Base-by-base conservation (phyloP, 2,113 vertebrate species). In the Psammodynastes pulverulentus region DNA sequence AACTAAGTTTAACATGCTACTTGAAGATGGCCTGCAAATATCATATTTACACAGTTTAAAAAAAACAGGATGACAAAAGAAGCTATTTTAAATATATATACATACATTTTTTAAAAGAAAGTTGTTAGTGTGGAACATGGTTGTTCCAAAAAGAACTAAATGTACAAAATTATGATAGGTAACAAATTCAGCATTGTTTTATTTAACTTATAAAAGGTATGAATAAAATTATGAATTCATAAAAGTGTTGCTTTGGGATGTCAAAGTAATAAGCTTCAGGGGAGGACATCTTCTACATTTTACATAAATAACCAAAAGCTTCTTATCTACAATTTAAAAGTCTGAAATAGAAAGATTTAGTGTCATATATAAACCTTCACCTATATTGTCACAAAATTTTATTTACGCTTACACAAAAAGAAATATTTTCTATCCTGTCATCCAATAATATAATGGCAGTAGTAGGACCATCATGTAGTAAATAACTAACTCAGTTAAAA, bases 181-280 rank as follows among this genome's bases (percentile, higher is more conserved):
- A 95, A 95, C 88, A 93, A 95, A 93, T 94, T 94, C 92, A 92
- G 45, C 89, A 89, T 52, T 89, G 92, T 95, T 92, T 86, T 94
- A 93, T 93, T 92, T 92, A 95, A 90, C 62, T 94, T 91, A 87
- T n/a, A 53, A 89, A 91, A 89, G 79, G 62, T 92, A 92, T 94
- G 89, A 56, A 90, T 56, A 91, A 94, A 96, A 88, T 92, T 87
- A 93, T 91, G 92, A 95, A 94, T 93, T 79, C 88, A 93, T 94
- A 93, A 95, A 3, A 93, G 88, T 84, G 79, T 93, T 96, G 94
- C 96, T 96, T 95, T 91, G 93, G 87, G 87, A 93, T 93, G 94
- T 93, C 94, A 94, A 72, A 92, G 86, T 94, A 93, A 92, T 91
- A 95, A 91, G 91, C 51, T 90, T 79, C 54, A 52, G 88, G 90